Base-by-base conservation (phyloP, 2,888 invertebrate genomes). In the Lithophane socia region DNA sequence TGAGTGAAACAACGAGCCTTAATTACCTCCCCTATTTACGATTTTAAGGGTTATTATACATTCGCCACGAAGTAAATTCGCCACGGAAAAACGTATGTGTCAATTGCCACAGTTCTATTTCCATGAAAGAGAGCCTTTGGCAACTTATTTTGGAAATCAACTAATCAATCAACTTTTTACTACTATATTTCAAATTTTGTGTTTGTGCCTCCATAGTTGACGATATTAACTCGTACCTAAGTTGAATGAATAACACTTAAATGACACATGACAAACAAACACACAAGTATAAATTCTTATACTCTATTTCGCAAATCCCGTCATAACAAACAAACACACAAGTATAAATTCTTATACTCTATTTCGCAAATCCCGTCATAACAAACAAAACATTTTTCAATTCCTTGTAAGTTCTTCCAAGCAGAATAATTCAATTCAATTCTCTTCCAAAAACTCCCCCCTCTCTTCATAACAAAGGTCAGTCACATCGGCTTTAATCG, bases 401-500 rank as follows among this genome's bases (percentile, higher is more conserved):
- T 77, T 63, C 52, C 58, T 73, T 71, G 58, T 58, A 58, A 68
- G 37, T 54, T 71, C 66, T 13, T 70, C 16, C 18, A 21, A 66
- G 37, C 49, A 42, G n/a, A 73, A 73, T 61, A 73, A 73, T 61
- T 16, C 56, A 81, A 78, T 85, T 85, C n/a, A 78, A 73, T 73
- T 73, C 56, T 54, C 18, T n/a, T 42, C 61, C 49, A 56, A 71
- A 75, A 75, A 49, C 7, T 47, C 13, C n/a, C 49, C 24, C 24
- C 16, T 44, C 18, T 42, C 37, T 49, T 76, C 72, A 61, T 77
- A 56, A 47, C 24, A 82, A 61, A 74, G 86, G 83, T 78, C 83
- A 84, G 56, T 84, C 75, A 80, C 87, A 80, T 77, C 54, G 70
- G 18, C 66, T 79, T 81, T 79, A 86, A 82, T 86, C 80, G 73